These are phyloP conservation scores for Anabas testudineus DNA, from an alignment of 2,797 vertebrate genomes.

Conservation along the genomic window DNA sequence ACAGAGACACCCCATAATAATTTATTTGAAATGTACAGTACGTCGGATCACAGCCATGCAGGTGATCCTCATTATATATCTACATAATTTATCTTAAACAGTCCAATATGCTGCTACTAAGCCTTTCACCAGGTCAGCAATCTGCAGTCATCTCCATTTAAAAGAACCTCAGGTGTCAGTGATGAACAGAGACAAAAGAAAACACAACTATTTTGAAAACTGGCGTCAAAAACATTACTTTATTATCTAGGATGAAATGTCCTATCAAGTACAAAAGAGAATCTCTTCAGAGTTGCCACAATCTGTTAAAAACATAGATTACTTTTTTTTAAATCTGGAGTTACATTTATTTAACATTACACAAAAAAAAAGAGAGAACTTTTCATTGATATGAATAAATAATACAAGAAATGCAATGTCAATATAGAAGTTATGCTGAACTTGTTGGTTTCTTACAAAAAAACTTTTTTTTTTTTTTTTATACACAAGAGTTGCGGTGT, in stretches of 20 bases:
- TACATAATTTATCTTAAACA: too few species aligned
- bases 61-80: too few species aligned
- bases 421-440: slow-evolving; percentile 84
- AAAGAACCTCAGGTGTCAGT: too few species aligned
- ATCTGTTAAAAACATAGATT: slow-evolving; percentile 92
- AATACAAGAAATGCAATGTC: slow-evolving; percentile 88
- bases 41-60: too few species aligned
- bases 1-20: too few species aligned
- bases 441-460: slow-evolving; percentile 75
- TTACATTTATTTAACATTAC: slow-evolving; percentile 78
- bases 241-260: slow-evolving; percentile 93
- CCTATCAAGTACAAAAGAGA: slow-evolving; percentile 95
- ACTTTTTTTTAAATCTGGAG: slow-evolving; percentile 69
- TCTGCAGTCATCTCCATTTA: too few species aligned
- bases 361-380: slow-evolving; percentile 78
- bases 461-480: slow-evolving; percentile 57
- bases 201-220: slow-evolving; percentile 79
- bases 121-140: too few species aligned
- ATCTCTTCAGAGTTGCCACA: slow-evolving; percentile 90
- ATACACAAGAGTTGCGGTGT: slow-evolving; percentile 67
- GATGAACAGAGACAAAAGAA: slow-evolving; percentile 70
- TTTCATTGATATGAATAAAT: slow-evolving; percentile 87
- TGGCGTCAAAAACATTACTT: slow-evolving; percentile 92
- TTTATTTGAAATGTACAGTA: too few species aligned
- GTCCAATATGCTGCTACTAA: too few species aligned